These are phyloP conservation scores for Danaus melanippus DNA, from an alignment of 1,140 invertebrate species.

Conservation along the genomic window DNA sequence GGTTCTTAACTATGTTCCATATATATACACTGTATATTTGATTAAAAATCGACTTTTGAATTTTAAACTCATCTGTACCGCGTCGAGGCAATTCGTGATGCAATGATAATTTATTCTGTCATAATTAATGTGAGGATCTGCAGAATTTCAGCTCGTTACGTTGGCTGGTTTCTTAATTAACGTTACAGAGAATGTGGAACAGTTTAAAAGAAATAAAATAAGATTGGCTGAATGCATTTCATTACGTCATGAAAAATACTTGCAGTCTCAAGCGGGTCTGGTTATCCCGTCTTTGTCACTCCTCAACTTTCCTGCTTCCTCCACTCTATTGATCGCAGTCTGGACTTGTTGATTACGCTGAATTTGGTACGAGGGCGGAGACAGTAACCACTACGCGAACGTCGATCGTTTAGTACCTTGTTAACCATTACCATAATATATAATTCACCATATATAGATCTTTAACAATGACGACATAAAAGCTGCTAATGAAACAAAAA, in stretches of 20 bases:
- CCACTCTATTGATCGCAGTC: constrained; percentile 63
- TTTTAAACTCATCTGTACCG: background rate
- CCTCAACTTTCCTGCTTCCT: constrained; percentile 37
- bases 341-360: constrained; percentile 64
- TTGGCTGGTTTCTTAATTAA: constrained; percentile 9
- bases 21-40: no score
- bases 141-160: constrained; percentile 13
- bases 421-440: background rate
- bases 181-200: constrained; percentile 12
- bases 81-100: constrained; percentile 13
- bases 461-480: background rate
- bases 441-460: background rate
- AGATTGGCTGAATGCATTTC: constrained; percentile 8
- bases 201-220: constrained; percentile 13
- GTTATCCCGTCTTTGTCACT: constrained; percentile 34
- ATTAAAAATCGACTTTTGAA: background rate
- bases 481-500: no score
- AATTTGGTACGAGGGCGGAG: constrained; percentile 33
- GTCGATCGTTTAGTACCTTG: constrained; percentile 1
- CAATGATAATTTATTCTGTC: constrained; percentile 15
- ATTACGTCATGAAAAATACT: constrained; percentile 29
- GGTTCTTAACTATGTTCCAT: no score
- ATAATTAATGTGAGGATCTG: constrained; percentile 18
- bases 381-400: constrained; percentile 12
- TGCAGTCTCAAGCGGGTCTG: constrained; percentile 29